Evolutionary conservation across 2,888 invertebrate genomes (phyloP), one percentile per base, ranked within the genome.

Genomic region (Polyploca ridens): DNA sequence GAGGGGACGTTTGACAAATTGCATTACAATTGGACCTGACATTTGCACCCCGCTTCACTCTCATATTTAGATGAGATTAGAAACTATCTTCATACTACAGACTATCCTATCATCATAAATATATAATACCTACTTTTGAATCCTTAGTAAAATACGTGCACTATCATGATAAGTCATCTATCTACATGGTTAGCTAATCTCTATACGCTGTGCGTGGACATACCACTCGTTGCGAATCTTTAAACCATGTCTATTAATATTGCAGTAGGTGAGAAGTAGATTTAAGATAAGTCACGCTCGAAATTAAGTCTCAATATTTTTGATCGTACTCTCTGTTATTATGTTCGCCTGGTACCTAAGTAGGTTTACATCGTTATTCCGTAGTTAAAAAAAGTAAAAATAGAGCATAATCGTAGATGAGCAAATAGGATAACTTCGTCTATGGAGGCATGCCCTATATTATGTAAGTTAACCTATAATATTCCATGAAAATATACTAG

Each of bases 1-100:
- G 69, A 66, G 69, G 76, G 75, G 75, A 65, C 65, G 68, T 54
- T 67, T 84, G 84, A 85, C 84, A 85, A 85, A 85, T 85, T 84
- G 77, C 72, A 69, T 75, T 77, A 76, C 79, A 81, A 85, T 84
- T 81, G 82, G 72, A 78, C 68, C 49, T 69, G 82, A 82, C 82
- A 67, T 46, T 46, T 67, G 64, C 63, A 63, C 71, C 69, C 74
- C 74, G 70, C 67, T n/a, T 63, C 63, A 60, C 60, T 54, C 41
- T 13, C 64, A 14, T 68, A 27, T 63, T 58, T 59, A 16, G 63
- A 58, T 33, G 46, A 27, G 59, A 63, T 58, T 41, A 38, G 11
- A 61, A 13, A 61, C 61, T 19, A 38, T 61, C 19, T 27, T 41
- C 10, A 44, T 41, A 61, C 38, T 27, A 41, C 19, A 61, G 8